These are phyloP conservation scores for Lampropteryx suffumata DNA, from an alignment of 2,888 invertebrate species.

Conservation along the genomic window DNA sequence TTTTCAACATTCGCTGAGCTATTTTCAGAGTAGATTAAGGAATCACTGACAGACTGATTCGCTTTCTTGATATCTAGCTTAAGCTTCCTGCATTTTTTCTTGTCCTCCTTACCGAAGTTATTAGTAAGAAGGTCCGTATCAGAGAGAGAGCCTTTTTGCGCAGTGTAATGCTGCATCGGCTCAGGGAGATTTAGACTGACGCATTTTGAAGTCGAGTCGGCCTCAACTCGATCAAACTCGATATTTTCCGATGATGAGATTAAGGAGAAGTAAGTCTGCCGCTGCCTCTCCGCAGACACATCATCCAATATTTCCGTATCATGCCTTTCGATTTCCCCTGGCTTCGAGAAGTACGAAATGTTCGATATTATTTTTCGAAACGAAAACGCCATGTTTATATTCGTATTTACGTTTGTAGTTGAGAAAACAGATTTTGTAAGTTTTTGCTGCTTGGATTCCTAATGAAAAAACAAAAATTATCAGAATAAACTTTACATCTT, in stretches of 20 bases:
- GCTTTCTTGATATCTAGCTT: conserved; percentile 67
- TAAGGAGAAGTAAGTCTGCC: conserved; percentile 17
- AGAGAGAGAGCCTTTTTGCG: conserved; percentile 63
- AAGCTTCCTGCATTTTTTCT: conserved; percentile 55
- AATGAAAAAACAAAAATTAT: conserved; percentile 2
- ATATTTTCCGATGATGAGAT: conserved; percentile 35
- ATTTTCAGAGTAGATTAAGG: conserved; percentile 38
- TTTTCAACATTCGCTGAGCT: conserved; percentile 56
- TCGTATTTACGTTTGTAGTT: not conserved
- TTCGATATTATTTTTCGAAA: conserved; percentile 72
- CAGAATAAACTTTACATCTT: not conserved
- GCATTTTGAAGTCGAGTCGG: conserved; percentile 64
- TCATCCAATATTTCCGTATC: conserved; percentile 14
- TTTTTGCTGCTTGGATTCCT: conserved; percentile 1
- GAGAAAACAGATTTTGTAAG: conserved; percentile 1
- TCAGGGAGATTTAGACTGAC: conserved; percentile 53
- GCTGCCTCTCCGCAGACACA: not conserved
- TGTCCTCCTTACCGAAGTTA: conserved; percentile 41
- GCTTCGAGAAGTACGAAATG: conserved; percentile 70
- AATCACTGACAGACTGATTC: conserved; percentile 55
- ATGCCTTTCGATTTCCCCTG: conserved; percentile 43
- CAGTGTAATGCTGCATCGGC: conserved; percentile 51
- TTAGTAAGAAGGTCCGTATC: conserved; percentile 63
- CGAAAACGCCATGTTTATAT: conserved; percentile 69
- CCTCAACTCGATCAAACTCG: conserved; percentile 53